Evolutionary conservation across 2,113 vertebrate species (phyloP).

Genomic region (Paramormyrops kingsleyae): DNA sequence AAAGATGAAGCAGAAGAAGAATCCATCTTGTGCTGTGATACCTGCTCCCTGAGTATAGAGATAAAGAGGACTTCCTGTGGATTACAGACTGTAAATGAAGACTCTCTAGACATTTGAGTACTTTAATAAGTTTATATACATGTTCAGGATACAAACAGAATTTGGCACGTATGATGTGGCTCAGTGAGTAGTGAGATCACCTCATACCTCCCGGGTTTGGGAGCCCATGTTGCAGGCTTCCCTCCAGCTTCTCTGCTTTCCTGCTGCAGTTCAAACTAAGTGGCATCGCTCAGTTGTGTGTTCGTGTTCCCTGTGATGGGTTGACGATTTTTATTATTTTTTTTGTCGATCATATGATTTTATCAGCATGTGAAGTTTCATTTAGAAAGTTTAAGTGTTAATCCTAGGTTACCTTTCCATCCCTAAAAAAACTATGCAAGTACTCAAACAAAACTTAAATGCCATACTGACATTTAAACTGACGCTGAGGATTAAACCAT

Average conservation of each 20-base stretch:
- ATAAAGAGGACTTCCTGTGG: slow-evolving; percentile 39
- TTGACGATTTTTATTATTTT: not conserved
- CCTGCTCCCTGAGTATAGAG: slow-evolving; percentile 59
- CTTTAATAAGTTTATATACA: not conserved
- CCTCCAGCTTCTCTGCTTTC: not conserved
- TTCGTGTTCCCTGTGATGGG: not conserved
- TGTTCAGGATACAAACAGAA: not conserved
- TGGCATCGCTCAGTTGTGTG: not conserved
- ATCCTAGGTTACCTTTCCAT: not conserved
- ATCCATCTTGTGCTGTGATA: slow-evolving; percentile 56
- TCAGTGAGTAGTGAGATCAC: not conserved
- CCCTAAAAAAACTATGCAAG: not conserved
- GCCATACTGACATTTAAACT: not conserved
- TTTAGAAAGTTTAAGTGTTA: not conserved
- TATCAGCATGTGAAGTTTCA: not conserved
- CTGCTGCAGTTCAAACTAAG: not conserved
- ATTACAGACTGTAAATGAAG: not conserved
- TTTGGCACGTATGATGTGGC: not conserved
- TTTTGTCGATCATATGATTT: not conserved
- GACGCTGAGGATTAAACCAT: not conserved
- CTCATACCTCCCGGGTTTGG: not conserved
- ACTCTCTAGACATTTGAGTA: not conserved
- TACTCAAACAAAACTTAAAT: not conserved
- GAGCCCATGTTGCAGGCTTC: not conserved
- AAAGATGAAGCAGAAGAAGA: slow-evolving; percentile 39